Percentiles rank a stretch among this genome's conserved stretches.
Conservation (phyloP, 2,888 invertebrate species). For the Malthinus flaveolus region DNA sequence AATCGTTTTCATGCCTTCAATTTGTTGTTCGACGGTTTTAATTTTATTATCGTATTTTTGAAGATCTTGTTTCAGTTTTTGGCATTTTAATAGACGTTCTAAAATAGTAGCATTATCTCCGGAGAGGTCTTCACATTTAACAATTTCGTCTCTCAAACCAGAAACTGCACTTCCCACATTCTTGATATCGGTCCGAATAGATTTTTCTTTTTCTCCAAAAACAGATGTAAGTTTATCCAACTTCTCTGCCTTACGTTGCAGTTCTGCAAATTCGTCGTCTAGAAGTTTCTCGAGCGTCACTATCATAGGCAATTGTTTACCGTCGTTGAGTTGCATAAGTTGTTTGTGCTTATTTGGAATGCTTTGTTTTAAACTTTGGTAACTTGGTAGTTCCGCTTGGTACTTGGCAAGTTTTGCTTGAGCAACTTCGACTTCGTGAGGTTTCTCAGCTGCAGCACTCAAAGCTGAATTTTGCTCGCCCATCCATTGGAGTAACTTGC, state of each 20-base stretch:
- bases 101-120: constrained; percentile 85
- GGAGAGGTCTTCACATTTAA: constrained; percentile 86
- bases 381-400: constrained; percentile 80
- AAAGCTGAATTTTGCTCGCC: constrained; percentile 79
- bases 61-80: constrained; percentile 72
- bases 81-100: constrained; percentile 75
- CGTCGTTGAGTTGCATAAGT: constrained; percentile 74
- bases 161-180: constrained; percentile 69
- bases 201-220: constrained; percentile 74
- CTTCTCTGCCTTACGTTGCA: constrained; percentile 73
- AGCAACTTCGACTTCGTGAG: constrained; percentile 79
- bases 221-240: constrained; percentile 73
- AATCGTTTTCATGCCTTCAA: constrained; percentile 70
- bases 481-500: constrained; percentile 82
- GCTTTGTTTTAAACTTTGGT: constrained; percentile 74
- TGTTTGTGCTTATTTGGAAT: constrained; percentile 80
- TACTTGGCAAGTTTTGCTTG: constrained; percentile 80
- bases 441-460: constrained; percentile 73
- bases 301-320: constrained; percentile 70
- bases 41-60: constrained; percentile 69
- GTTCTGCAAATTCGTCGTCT: constrained; percentile 75
- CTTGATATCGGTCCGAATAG: constrained; percentile 73
- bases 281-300: constrained; percentile 68
- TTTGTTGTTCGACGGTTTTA: constrained; percentile 68
- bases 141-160: constrained; percentile 78